Evolutionary conservation across 2,797 vertebrate genomes (phyloP), one percentile per base, ranked within the genome.

Genomic region (Acanthornis magna): DNA sequence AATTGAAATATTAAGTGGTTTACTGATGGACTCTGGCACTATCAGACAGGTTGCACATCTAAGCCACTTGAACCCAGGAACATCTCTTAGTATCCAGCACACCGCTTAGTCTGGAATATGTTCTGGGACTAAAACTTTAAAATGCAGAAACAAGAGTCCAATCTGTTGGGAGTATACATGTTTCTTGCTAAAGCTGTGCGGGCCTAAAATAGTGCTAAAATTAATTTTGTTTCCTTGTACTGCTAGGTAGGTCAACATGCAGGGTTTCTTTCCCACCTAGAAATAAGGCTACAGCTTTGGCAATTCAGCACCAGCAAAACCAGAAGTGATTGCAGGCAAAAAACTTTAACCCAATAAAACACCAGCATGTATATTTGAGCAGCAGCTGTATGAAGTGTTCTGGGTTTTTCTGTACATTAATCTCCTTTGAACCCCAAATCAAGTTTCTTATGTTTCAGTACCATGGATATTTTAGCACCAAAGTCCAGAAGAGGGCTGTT

Each of bases 171-270:
- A 93, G 40, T 18, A 61, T 11, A 68, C 36, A 27, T 10, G 42
- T 50, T 84, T 78, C 76, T 75, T 81, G 80, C 26, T 78, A 90
- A 91, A 91, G 73, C 63, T 84, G 26, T 38, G 70, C 0, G 0
- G 66, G 55, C 73, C 79, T 84, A 88, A 91, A 91, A 94, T 75
- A 93, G 47, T 66, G 70, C 60, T 73, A 84, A 90, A 88, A 94
- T 94, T 88, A 89, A 89, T 94, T 93, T 89, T 81, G n/a, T 94
- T 95, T 91, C 62, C 70, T 88, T 6, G 2, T 83, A 65, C 43
- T 78, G 51, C 89, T 95, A 96, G 93, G 88, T 95, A 94, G 95
- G 91, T 94, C 91, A 96, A 84, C 29, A 57, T 12, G 29, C 76
- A 75, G 68, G 20, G 13, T 0, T 82, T 76, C 80, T 73, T 70